phyloP scores from a whole-genome alignment of 2,888 invertebrate genomes.

The Synanthedon vespiformis region DNA sequence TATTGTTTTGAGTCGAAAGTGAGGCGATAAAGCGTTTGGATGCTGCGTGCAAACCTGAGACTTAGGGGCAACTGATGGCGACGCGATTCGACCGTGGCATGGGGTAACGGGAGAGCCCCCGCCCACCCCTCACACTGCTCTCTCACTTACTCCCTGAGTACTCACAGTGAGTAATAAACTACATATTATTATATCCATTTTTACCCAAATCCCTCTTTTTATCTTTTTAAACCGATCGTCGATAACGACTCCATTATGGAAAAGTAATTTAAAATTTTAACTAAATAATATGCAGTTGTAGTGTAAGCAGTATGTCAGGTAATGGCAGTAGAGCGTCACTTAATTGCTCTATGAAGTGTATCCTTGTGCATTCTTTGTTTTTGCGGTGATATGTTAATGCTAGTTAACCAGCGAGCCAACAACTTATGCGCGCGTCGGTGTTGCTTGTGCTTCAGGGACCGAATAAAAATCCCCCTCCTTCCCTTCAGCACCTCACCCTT shows the following conservation, averaged over 20 bases:
- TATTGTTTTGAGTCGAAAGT: conserved; percentile 17
- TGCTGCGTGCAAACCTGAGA: conserved; percentile 66
- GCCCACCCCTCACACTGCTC: conserved; percentile 22
- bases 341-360: neutral
- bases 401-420: conserved; percentile 1
- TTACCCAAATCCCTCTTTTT: neutral
- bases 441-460: conserved; percentile 18
- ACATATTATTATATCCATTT: neutral
- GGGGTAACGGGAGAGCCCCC: conserved; percentile 35
- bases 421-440: conserved; percentile 37
- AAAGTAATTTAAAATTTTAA: too few relatives aligned
- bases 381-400: neutral
- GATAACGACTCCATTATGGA: too few relatives aligned
- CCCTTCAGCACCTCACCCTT: conserved; percentile 5
- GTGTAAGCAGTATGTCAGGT: too few relatives aligned
- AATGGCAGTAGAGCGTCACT: neutral
- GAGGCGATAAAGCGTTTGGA: conserved; percentile 36
- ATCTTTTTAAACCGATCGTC: neutral
- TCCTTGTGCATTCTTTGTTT: neutral
- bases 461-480: conserved; percentile 9
- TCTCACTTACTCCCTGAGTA: conserved; percentile 21
- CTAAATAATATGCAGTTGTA: too few relatives aligned
- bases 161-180: neutral
- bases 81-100: conserved; percentile 33
- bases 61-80: conserved; percentile 63